These are phyloP conservation scores for Melipona beecheii DNA, from an alignment of 2,888 invertebrate genomes.

Conservation along the genomic window DNA sequence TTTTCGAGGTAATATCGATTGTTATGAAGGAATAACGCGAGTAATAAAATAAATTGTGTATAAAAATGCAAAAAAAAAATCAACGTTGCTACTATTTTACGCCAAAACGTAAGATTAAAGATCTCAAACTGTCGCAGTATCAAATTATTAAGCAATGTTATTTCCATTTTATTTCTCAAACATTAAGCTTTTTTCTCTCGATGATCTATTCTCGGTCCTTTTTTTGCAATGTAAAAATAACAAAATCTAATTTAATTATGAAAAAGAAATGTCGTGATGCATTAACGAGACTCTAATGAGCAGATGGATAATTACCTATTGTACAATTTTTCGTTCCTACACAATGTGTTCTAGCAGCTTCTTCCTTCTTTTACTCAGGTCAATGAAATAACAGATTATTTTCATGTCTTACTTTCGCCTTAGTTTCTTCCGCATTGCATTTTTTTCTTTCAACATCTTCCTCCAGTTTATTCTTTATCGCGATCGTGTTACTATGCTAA, in stretches of 20 bases:
- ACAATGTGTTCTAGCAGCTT: background rate
- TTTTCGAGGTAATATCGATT: background rate
- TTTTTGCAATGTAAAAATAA: background rate
- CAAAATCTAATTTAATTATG: background rate
- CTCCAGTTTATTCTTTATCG: background rate
- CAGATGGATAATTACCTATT: background rate
- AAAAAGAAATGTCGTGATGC: too few relatives aligned
- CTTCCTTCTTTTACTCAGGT: slow-evolving; percentile 53
- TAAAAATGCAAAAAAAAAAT: background rate
- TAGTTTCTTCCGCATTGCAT: slow-evolving; percentile 20
- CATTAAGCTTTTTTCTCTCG: background rate
- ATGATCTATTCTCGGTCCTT: background rate
- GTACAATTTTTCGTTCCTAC: background rate
- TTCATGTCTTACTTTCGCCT: slow-evolving; percentile 59
- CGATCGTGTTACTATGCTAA: background rate
- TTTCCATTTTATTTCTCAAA: background rate
- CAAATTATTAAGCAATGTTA: background rate
- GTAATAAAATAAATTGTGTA: background rate
- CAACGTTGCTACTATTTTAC: too few relatives aligned
- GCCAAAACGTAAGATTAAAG: background rate
- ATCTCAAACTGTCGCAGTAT: background rate
- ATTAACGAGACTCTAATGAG: slow-evolving; percentile 4
- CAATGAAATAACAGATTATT: slow-evolving; percentile 31
- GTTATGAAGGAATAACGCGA: background rate
- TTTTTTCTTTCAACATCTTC: slow-evolving; percentile 7